Base-by-base conservation (phyloP, 2,797 vertebrate species). In the Schizopygopsis malacanthus region DNA sequence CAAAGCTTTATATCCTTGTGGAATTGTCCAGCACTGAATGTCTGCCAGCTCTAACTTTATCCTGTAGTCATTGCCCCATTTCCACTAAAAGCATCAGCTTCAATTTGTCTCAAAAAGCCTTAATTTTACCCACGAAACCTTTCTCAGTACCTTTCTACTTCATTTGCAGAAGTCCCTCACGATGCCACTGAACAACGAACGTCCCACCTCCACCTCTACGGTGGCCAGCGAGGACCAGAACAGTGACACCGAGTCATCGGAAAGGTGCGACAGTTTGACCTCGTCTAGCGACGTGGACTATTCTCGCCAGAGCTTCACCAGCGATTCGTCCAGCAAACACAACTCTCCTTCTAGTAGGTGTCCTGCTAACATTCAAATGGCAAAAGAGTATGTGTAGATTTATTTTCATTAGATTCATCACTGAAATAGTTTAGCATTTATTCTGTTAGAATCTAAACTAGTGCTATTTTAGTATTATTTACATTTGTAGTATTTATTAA, bases 311-410 rank as follows among this genome's bases (percentile, higher is more conserved):
- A 98, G 97, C 90, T 98, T 98, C 90, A 96, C 95, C 39, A 99
- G 97, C 0, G 95, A 97, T 88, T 94, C 94, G 89, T 98, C 97
- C 88, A 98, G 98, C 96, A 98, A 98, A 82, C 94, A 96, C 79
- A 94, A 96, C 91, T 97, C 97, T 0, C 97, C 97, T 50, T 86
- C 87, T 15, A 63, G 87, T 88, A 85, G 37, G 87, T 87, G 43
- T 73, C 25, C 20, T 61, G 25, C 76, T 39, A 13, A 47, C 45
- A 65, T 59, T 39, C 33, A 59, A 59, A 78, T 78, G 33, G 18
- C 10, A 54, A 56, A 22, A 37, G 4, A 54, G 18, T 28, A 47
- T 75, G 71, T 75, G 43, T 75, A 18, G 1, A 75, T 75, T 52
- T 52, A 52, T 52, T 75, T 33, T 2, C 45, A 28, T 25, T 25